Base-by-base conservation (phyloP, 35 echinoderm and acorn worm species). In the Lytechinus pictus region DNA sequence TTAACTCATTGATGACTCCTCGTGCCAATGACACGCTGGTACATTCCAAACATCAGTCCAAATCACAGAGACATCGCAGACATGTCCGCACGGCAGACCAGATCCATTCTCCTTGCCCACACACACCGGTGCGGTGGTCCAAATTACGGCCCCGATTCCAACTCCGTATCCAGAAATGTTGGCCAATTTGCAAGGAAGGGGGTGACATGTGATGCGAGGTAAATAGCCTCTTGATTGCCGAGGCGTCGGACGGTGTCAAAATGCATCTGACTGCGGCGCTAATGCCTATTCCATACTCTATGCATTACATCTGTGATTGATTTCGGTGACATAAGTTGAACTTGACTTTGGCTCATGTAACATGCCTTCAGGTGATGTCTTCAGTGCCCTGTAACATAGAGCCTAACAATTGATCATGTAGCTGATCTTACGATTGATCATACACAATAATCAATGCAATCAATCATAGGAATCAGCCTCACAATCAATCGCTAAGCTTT, bases 231-330 rank as follows among this genome's bases (percentile, higher is more conserved):
- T 54, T 54, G 52, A 90, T 90, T 90, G 24, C 7, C 16, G 29
- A 90, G 88, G 88, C 88, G 29, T 90, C 88, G 13, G 88, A 90
- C 12, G 29, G 52, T 90, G 88, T 90, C 88, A 52, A 33, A 44
- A 90, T 4, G 88, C n/a, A 90, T 90, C 52, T 33, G 88, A 12
- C 88, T 90, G 29, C 12, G 88, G 88, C 13, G 33, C 88, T 90
- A 90, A 90, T 90, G 88, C 52, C 88, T 44, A 52, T 90, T 52
- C 88, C 88, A 90, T 90, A 44, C 88, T 54, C 88, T 12, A 90
- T 90, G 29, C 19, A 4, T 10, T 90, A 90, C 27, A 90, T 90
- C 52, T 90, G 88, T 90, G 27, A 52, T 4, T n/a, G 86, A 88
- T 11, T 9, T 88, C 86, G 10, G 86, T 88, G 86, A 88, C 86